These are phyloP conservation scores for Drosophila murphyi DNA, from an alignment of 1,140 invertebrate genomes.

Conservation along the genomic window DNA sequence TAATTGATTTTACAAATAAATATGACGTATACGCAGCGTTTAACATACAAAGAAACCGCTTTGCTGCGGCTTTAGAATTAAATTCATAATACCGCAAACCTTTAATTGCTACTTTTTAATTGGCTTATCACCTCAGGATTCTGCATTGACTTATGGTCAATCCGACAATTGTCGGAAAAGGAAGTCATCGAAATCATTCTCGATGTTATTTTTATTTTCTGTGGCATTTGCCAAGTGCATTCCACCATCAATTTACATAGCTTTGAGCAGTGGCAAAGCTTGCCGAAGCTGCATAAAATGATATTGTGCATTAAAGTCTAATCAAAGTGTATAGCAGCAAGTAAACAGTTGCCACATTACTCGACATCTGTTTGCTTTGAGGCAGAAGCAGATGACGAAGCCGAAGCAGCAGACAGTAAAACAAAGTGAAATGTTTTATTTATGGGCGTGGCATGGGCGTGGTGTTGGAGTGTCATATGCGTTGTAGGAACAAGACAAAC, in stretches of 20 bases:
- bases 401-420: conserved; percentile 53
- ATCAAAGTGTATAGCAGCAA: conserved; percentile 66
- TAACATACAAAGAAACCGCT: conserved; percentile 42
- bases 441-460: conserved; percentile 65
- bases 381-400: conserved; percentile 43
- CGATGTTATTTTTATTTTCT: conserved; percentile 34
- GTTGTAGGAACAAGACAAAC: conserved; percentile 78
- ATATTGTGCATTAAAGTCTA: conserved; percentile 80
- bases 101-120: conserved; percentile 55
- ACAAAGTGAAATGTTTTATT: conserved; percentile 83
- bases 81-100: conserved; percentile 48
- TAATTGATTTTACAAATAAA: conserved; percentile 1
- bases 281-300: conserved; percentile 55
- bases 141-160: conserved; percentile 59
- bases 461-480: conserved; percentile 73
- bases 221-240: conserved; percentile 59
- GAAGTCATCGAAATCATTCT: conserved; percentile 21
- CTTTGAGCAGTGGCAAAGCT: conserved; percentile 56
- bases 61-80: conserved; percentile 55
- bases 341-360: conserved; percentile 39
- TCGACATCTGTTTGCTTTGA: conserved; percentile 57
- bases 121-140: conserved; percentile 65
- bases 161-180: neutral
- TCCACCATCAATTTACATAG: conserved; percentile 63
- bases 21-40: conserved; percentile 22